A percentile compares a stretch with the other conserved stretches of the same genome.
phyloP scores from a whole-genome alignment of 1,140 invertebrate genomes.

The Drosophila lacteicornis region DNA sequence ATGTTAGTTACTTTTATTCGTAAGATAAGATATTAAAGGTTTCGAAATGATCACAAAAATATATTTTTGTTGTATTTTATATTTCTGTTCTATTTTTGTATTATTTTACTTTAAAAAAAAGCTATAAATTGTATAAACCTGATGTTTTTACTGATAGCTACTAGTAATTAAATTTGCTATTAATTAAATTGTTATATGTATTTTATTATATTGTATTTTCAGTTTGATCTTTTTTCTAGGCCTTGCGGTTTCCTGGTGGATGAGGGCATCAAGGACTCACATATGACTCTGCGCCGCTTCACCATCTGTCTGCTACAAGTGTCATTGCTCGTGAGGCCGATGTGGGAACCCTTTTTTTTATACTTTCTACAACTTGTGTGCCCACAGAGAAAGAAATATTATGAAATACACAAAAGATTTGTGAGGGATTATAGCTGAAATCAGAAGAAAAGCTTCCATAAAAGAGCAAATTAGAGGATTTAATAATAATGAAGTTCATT shows the following conservation, averaged over 20 bases:
- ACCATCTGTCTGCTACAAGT: slow-evolving; percentile 44
- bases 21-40: too few species aligned
- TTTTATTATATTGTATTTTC: neutral
- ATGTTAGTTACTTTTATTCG: too few species aligned
- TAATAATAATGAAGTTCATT: too few species aligned
- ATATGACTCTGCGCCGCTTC: neutral
- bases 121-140: neutral
- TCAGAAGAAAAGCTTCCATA: neutral
- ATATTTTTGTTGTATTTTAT: neutral
- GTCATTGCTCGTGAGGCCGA: slow-evolving; percentile 54
- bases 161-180: neutral
- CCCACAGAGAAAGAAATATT: neutral
- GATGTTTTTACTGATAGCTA: neutral
- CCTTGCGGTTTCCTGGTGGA: neutral
- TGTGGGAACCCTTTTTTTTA: slow-evolving; percentile 36
- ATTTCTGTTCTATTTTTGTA: neutral
- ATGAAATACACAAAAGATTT: neutral
- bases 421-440: neutral
- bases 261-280: slow-evolving; percentile 6
- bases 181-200: neutral
- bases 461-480: too few species aligned
- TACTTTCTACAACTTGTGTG: slow-evolving; percentile 9
- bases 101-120: neutral
- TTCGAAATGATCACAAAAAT: too few species aligned
- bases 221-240: neutral